Conservation (phyloP, 2,888 invertebrate species). For the Axea sp. region DNA sequence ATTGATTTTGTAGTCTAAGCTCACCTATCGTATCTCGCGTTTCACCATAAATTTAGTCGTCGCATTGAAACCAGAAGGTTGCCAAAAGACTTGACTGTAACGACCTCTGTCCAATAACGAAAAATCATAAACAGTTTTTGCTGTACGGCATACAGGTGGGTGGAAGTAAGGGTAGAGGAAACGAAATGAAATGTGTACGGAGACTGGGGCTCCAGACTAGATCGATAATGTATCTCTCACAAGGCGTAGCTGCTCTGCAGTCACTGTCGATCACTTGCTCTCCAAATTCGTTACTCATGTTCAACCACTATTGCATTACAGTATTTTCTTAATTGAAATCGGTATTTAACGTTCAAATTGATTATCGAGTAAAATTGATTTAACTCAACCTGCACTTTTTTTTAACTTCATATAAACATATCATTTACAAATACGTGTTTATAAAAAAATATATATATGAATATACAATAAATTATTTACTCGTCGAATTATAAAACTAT, state of each 20-base stretch:
- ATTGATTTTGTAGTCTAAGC: too few species aligned
- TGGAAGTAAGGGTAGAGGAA: conserved; percentile 69
- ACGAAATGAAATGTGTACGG: conserved; percentile 59
- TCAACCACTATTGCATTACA: not conserved
- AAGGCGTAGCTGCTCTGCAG: conserved; percentile 71
- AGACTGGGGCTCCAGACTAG: conserved; percentile 72
- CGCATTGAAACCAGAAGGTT: conserved; percentile 8
- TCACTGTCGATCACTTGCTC: conserved; percentile 65
- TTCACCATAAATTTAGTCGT: not conserved
- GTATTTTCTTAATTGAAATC: not conserved
- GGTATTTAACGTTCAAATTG: not conserved
- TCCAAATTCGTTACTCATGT: conserved; percentile 23
- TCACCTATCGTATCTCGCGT: conserved; percentile 2
- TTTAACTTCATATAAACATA: too few species aligned
- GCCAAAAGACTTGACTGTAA: conserved; percentile 17
- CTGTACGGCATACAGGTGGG: conserved; percentile 74
- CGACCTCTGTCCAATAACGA: conserved; percentile 42
- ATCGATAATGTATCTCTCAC: conserved; percentile 77
- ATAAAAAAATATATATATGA: too few species aligned
- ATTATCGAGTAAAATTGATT: not conserved
- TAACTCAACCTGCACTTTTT: too few species aligned
- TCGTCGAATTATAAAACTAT: too few species aligned
- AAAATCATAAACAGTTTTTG: conserved; percentile 64
- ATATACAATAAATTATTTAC: too few species aligned
- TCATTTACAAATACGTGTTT: too few species aligned